phyloP scores from a whole-genome alignment of 2,113 vertebrate species.

The Tragelaphus strepsiceros region DNA sequence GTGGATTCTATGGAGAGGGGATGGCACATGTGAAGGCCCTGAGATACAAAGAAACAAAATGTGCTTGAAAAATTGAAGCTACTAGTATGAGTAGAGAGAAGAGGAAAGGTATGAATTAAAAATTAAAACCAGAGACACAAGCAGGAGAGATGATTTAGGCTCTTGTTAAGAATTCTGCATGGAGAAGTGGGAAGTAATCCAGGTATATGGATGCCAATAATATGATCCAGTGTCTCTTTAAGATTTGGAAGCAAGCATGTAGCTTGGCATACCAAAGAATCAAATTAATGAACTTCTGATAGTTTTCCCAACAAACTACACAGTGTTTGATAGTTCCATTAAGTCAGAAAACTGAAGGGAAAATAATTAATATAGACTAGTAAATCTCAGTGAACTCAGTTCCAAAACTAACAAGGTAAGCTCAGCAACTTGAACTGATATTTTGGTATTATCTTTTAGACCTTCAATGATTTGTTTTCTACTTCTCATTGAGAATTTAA shows the following conservation, averaged over 20 bases:
- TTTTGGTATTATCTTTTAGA: neutral
- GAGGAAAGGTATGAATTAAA: neutral
- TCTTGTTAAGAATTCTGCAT: neutral
- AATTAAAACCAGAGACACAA: neutral
- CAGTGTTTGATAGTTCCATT: neutral
- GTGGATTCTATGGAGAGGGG: neutral
- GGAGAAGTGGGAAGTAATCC: neutral
- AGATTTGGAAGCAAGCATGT: neutral
- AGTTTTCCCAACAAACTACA: neutral
- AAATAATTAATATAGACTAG: neutral
- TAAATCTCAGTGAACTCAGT: neutral
- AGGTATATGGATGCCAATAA: neutral
- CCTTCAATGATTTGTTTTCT: neutral
- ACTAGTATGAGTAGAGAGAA: neutral
- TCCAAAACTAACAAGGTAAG: neutral
- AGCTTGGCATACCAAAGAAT: neutral
- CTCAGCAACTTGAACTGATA: neutral
- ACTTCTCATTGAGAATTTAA: constrained; percentile 7
- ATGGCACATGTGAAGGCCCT: neutral
- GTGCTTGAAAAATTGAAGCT: neutral
- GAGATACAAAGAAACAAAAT: neutral
- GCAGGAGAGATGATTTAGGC: neutral
- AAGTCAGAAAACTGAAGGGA: constrained; percentile 28
- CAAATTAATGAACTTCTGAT: neutral
- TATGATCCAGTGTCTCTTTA: neutral